Conservation (phyloP, 2,888 invertebrate genomes). For the Aphidius colemani region DNA sequence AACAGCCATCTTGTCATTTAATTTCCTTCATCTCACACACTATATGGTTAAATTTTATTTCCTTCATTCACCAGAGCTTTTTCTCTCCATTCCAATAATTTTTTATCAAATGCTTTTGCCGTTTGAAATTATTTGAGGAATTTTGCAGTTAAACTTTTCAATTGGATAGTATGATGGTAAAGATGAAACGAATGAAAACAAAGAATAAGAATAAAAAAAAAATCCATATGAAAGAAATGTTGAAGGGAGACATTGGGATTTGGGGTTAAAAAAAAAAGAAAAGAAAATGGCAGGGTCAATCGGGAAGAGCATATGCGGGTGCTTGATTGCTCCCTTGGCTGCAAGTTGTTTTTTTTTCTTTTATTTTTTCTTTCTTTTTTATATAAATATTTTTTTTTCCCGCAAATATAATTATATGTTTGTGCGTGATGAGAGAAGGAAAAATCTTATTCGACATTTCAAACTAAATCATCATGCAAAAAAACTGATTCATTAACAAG, state of each 20-base stretch:
- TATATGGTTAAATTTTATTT: not conserved
- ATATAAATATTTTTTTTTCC: constrained; percentile 1
- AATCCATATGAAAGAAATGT: not conserved
- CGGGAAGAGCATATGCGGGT: constrained; percentile 37
- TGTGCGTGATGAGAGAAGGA: constrained; percentile 5
- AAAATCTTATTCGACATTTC: not conserved
- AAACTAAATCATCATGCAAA: too few species aligned
- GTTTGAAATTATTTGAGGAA: constrained; percentile 32
- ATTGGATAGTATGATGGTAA: constrained; percentile 23
- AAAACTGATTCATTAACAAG: not conserved
- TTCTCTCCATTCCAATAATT: not conserved
- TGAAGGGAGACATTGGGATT: constrained; percentile 15
- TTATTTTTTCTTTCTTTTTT: constrained; percentile 7
- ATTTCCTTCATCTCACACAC: not conserved
- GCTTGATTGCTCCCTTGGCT: constrained; percentile 38
- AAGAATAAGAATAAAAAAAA: constrained; percentile 21
- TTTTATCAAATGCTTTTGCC: constrained; percentile 6
- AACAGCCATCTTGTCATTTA: too few species aligned
- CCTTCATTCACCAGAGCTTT: not conserved
- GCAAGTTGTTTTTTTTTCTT: constrained; percentile 12
- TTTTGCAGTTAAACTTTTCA: constrained; percentile 1
- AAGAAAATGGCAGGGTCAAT: constrained; percentile 27
- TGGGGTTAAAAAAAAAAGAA: constrained; percentile 13
- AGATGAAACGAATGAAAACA: constrained; percentile 23
- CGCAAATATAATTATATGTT: not conserved